Evolutionary conservation across 1,140 invertebrate genomes (phyloP).

Genomic region (Varroa destructor): DNA sequence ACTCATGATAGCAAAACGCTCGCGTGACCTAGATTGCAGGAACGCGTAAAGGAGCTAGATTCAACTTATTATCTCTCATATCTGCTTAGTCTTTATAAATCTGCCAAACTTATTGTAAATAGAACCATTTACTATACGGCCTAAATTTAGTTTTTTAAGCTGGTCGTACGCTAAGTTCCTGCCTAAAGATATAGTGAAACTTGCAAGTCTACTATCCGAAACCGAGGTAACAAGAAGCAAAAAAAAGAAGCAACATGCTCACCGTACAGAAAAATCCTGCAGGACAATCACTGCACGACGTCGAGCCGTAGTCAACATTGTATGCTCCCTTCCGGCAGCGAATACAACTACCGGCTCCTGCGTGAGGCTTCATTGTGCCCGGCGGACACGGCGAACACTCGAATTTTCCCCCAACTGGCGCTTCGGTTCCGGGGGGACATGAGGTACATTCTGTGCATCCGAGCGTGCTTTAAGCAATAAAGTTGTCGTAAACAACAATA

Average conservation of each 20-base stretch:
- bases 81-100: too few relatives aligned
- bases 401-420: background rate
- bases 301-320: slow-evolving; percentile 15
- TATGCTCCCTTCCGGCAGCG: slow-evolving; percentile 22
- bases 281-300: background rate
- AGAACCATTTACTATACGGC: too few relatives aligned
- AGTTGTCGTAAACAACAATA: too few relatives aligned
- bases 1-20: too few relatives aligned
- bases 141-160: too few relatives aligned
- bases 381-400: slow-evolving; percentile 24
- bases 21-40: too few relatives aligned
- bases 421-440: slow-evolving; percentile 12
- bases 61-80: too few relatives aligned
- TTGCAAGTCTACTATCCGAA: too few relatives aligned
- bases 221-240: background rate
- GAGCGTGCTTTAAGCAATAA: background rate
- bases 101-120: too few relatives aligned
- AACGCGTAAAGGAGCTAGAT: too few relatives aligned
- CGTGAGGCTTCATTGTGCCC: slow-evolving; percentile 23
- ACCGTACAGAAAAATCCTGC: slow-evolving; percentile 21
- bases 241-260: background rate
- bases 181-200: too few relatives aligned
- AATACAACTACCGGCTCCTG: slow-evolving; percentile 13
- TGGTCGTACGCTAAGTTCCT: too few relatives aligned
- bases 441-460: slow-evolving; percentile 19